Percentiles rank a stretch among this genome's conserved stretches.
Evolutionary conservation across 2,797 vertebrate genomes (phyloP).

Genomic region (Urosaurus nigricauda): DNA sequence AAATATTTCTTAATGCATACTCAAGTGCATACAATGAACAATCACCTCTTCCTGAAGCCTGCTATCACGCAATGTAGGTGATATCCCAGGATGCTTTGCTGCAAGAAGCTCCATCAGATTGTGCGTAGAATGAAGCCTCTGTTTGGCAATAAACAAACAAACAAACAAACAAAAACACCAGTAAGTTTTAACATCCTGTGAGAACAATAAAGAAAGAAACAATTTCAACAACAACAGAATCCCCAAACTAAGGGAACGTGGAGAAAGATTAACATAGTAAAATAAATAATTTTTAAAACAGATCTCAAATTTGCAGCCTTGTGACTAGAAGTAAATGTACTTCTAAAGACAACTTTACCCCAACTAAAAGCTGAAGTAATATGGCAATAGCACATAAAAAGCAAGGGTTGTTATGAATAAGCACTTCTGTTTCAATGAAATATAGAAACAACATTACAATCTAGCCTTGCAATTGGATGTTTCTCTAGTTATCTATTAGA

Average conservation of each 20-base stretch:
- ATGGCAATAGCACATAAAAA: background rate
- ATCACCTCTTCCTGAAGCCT: constrained; percentile 92
- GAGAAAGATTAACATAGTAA: background rate
- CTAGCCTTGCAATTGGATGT: background rate
- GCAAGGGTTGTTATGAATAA: background rate
- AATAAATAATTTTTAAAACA: background rate
- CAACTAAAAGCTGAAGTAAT: background rate
- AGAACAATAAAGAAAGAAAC: constrained; percentile 29
- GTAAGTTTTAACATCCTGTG: constrained; percentile 16
- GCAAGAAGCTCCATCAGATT: constrained; percentile 93
- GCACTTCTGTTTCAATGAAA: background rate
- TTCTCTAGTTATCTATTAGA: background rate
- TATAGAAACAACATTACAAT: background rate
- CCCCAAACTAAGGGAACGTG: background rate
- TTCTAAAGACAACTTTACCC: background rate
- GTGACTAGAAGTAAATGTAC: background rate
- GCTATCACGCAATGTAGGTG: constrained; percentile 93
- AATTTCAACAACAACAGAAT: constrained; percentile 43
- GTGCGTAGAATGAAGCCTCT: constrained; percentile 99
- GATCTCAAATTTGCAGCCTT: background rate
- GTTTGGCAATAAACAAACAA: constrained; percentile 57
- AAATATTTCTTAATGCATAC: background rate
- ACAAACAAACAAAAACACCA: constrained; percentile 45
- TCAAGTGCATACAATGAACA: constrained; percentile 41
- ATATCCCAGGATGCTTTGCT: constrained; percentile 94